Percentiles rank a stretch among this genome's conserved stretches.
Conservation (phyloP, 92 coral and sea anemone genomes). For the Zoanthus gigantus region DNA sequence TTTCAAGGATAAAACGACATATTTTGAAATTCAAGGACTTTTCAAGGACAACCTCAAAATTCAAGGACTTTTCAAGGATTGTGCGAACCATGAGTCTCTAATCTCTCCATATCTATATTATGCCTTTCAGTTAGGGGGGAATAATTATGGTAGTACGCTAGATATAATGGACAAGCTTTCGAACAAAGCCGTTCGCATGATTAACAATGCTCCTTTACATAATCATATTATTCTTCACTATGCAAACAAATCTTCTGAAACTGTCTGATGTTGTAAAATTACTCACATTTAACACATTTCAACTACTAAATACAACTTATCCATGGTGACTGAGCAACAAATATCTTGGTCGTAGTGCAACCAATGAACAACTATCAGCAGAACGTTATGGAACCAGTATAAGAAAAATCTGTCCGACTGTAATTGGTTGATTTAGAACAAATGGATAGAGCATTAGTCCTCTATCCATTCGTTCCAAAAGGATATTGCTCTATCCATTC, state of each 20-base stretch:
- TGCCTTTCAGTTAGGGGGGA: background rate
- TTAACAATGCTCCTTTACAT: constrained; percentile 25
- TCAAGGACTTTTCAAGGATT: no score
- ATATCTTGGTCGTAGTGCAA: constrained; percentile 30
- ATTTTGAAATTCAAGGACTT: no score
- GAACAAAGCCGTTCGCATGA: constrained; percentile 36
- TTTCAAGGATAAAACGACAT: no score
- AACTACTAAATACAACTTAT: constrained; percentile 10
- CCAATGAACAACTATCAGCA: constrained; percentile 24
- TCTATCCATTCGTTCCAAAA: background rate
- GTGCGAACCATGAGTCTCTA: background rate
- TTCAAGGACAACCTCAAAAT: no score
- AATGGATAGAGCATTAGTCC: background rate
- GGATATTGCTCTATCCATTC: no score
- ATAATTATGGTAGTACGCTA: constrained; percentile 20
- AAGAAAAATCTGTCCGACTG: background rate
- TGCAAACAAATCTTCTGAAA: constrained; percentile 17
- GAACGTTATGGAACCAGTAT: constrained; percentile 25
- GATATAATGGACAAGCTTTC: background rate
- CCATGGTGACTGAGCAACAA: constrained; percentile 38
- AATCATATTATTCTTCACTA: constrained; percentile 28
- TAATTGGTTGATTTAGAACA: background rate
- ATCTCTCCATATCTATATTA: background rate
- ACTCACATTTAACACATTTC: background rate
- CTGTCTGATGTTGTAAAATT: constrained; percentile 31